phyloP scores from a whole-genome alignment of 2,888 invertebrate genomes.

The Dione juno region DNA sequence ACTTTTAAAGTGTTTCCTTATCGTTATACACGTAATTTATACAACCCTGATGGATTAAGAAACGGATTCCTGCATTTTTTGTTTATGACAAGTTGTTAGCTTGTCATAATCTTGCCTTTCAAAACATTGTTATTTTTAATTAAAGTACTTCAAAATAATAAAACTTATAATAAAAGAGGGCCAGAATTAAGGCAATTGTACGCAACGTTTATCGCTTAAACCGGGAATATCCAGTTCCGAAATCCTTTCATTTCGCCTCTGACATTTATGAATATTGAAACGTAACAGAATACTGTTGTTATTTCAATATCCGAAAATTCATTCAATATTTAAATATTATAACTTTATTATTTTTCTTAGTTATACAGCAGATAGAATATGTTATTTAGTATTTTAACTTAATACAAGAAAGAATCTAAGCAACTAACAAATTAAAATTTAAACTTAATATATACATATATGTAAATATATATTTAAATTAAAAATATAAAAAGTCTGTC shows the following conservation, averaged over 20 bases:
- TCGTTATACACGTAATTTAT: constrained; percentile 45
- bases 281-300: constrained; percentile 45
- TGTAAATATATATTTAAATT: not conserved
- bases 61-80: constrained; percentile 66
- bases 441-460: not conserved
- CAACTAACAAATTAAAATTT: not conserved
- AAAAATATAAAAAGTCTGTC: not conserved
- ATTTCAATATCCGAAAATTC: constrained; percentile 46
- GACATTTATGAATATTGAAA: constrained; percentile 61
- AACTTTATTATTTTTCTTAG: constrained; percentile 34
- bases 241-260: constrained; percentile 57
- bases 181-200: constrained; percentile 55
- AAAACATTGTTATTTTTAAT: constrained; percentile 73
- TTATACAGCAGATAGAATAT: not conserved
- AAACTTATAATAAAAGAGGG: constrained; percentile 59
- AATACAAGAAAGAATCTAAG: not conserved
- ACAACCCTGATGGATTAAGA: constrained; percentile 55
- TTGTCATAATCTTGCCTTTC: constrained; percentile 67
- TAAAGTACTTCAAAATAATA: constrained; percentile 68
- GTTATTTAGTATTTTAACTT: not conserved
- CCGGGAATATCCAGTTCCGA: constrained; percentile 52
- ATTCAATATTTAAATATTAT: constrained; percentile 40
- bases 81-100: constrained; percentile 62
- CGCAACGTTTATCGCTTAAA: constrained; percentile 55
- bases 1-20: constrained; percentile 35